These are phyloP conservation scores for Pseudomyrmex concolor DNA, from an alignment of 1,140 invertebrate species.

Conservation along the genomic window DNA sequence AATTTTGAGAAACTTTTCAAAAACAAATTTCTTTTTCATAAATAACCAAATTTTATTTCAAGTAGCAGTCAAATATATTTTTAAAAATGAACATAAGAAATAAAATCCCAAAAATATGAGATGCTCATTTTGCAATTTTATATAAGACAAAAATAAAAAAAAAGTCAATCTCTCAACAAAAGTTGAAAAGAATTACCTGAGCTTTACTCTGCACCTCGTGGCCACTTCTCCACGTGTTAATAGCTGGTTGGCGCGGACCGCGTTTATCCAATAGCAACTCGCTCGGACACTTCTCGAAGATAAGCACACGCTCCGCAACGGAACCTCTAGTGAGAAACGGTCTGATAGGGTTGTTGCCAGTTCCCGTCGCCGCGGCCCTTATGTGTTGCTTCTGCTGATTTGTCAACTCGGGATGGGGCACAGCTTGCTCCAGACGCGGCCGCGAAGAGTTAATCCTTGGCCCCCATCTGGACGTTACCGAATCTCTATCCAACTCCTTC, in stretches of 20 bases:
- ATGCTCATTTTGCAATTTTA: too few relatives aligned
- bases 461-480: conserved; percentile 82
- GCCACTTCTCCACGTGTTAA: conserved; percentile 87
- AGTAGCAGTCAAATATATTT: too few relatives aligned
- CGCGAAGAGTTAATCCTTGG: conserved; percentile 78
- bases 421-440: conserved; percentile 81
- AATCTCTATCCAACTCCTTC: conserved; percentile 82
- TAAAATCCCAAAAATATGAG: too few relatives aligned
- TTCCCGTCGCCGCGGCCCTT: conserved; percentile 81
- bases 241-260: conserved; percentile 85
- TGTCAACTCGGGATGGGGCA: conserved; percentile 89
- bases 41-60: too few relatives aligned
- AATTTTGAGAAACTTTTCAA: too few relatives aligned
- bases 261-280: conserved; percentile 90
- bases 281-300: conserved; percentile 96
- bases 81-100: too few relatives aligned
- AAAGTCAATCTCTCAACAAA: too few relatives aligned
- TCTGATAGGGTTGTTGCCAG: conserved; percentile 88
- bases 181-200: conserved; percentile 86
- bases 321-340: conserved; percentile 95
- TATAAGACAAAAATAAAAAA: too few relatives aligned
- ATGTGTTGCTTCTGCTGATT: conserved; percentile 88
- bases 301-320: conserved; percentile 95
- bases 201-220: conserved; percentile 89
- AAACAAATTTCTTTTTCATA: too few relatives aligned